Base-by-base conservation (phyloP, 1,140 invertebrate genomes). In the Wasmannia auropunctata region DNA sequence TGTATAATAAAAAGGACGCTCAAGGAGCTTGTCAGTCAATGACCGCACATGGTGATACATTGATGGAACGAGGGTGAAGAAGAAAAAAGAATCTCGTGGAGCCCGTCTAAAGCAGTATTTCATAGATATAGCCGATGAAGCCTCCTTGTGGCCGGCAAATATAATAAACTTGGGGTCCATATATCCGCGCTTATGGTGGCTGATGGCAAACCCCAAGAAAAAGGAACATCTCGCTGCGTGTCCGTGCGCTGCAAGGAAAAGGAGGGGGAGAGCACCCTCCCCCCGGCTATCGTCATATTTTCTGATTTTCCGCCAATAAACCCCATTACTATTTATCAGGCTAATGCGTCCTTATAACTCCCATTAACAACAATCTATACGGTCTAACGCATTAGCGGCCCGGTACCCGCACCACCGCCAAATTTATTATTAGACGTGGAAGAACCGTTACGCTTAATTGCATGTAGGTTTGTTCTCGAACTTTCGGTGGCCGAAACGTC, bases 251-350 rank as follows among this genome's bases (percentile, higher is more conserved):
- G 65, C 49, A 91, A 92, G 90, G 91, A 91, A 91, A 93, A 87
- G 90, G 92, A 11, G 43, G 91, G 91, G 92, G 92, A 91, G 86
- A 60, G 60, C 70, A 80, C 69, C 77, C n/a, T n/a, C n/a, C n/a
- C n/a, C n/a, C 85, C n/a, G 76, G 51, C 67, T 46, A 84, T 90
- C 90, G 92, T 95, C 93, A 94, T 95, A 95, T 95, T 94, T 95
- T 90, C 94, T 95, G 94, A 95, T 95, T 95, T 94, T 95, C 92
- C 93, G 92, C 94, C 94, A 94, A 95, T 95, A 95, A 95, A 94
- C 93, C 88, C 94, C 93, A 95, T 95, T 95, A 95, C 95, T 95
- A 95, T 95, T 95, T 95, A 95, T 95, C 95, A 95, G 93, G 84
- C 93, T 95, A 95, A 95, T 95, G 94, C 92, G 89, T 94, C 91